Conservation (phyloP, 2,797 vertebrate genomes). For the Trachops cirrhosus region DNA sequence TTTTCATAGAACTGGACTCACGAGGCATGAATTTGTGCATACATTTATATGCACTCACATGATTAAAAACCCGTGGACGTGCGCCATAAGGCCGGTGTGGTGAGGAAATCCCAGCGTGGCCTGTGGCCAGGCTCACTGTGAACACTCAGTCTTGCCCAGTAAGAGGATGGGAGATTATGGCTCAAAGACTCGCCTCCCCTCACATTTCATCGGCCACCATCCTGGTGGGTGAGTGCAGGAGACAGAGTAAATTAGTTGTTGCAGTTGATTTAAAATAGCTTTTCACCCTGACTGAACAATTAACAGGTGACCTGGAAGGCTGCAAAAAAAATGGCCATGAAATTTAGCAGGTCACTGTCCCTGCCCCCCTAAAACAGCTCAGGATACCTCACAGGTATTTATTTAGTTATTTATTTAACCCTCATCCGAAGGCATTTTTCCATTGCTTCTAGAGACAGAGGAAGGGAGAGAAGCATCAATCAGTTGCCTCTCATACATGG, state of each 20-base stretch:
- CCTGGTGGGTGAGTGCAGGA: not conserved
- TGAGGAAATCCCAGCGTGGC: not conserved
- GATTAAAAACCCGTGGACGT: accelerated
- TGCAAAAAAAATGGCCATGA: not conserved
- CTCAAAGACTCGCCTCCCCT: not conserved
- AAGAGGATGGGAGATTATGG: not conserved
- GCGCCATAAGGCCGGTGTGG: accelerated
- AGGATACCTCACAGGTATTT: not conserved
- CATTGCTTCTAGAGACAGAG: not conserved
- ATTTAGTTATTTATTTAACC: not conserved
- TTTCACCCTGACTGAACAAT: not conserved
- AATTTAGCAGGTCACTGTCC: not conserved
- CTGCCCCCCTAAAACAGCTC: not conserved
- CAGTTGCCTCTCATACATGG: not conserved
- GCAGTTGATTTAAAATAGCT: not conserved
- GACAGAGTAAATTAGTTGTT: not conserved
- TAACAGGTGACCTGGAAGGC: not conserved
- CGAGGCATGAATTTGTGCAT: not conserved
- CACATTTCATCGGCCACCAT: not conserved
- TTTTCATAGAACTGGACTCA: not conserved
- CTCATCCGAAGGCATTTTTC: not conserved
- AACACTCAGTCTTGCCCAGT: not conserved
- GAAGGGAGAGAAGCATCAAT: not conserved
- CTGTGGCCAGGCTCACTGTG: accelerated
- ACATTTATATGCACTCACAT: too few relatives aligned